A percentile compares a stretch with the other conserved stretches of the same genome.
Conservation (phyloP, 1,140 invertebrate species). For the Tetranychus urticae region DNA sequence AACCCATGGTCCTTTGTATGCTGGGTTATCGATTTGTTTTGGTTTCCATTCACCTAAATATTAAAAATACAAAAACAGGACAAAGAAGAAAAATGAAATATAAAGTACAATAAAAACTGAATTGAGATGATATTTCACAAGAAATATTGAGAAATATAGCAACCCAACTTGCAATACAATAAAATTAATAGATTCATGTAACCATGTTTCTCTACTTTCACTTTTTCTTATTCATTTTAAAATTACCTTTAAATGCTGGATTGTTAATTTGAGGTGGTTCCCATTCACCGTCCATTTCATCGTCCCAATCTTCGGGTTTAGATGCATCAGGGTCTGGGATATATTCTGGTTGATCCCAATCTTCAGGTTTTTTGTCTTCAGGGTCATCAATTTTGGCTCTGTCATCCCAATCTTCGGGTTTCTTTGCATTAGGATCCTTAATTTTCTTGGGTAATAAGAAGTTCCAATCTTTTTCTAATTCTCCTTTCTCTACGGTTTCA, state of each 20-base stretch:
- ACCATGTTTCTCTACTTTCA: too few relatives aligned
- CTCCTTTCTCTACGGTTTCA: constrained; percentile 78
- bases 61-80: neutral
- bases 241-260: constrained; percentile 39
- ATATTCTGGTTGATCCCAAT: constrained; percentile 83
- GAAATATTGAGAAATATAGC: neutral
- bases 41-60: constrained; percentile 45
- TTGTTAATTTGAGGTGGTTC: constrained; percentile 61
- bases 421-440: constrained; percentile 79
- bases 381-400: constrained; percentile 80
- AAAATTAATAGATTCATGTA: too few relatives aligned
- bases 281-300: constrained; percentile 98
- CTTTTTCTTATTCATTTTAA: too few relatives aligned
- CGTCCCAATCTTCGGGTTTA: constrained; percentile 99
- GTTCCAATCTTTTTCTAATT: constrained; percentile 90
- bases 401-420: constrained; percentile 92
- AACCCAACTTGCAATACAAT: too few relatives aligned
- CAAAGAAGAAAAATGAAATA: too few relatives aligned
- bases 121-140: neutral
- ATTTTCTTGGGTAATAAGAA: constrained; percentile 87
- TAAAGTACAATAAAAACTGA: too few relatives aligned
- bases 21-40: constrained; percentile 87
- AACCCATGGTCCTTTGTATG: constrained; percentile 82
- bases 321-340: constrained; percentile 90
- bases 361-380: constrained; percentile 68